A percentile compares a stretch with the other conserved stretches of the same genome.
These are phyloP conservation scores for Nycticebus coucang DNA, from an alignment of 2,113 vertebrate species.

Conservation along the genomic window DNA sequence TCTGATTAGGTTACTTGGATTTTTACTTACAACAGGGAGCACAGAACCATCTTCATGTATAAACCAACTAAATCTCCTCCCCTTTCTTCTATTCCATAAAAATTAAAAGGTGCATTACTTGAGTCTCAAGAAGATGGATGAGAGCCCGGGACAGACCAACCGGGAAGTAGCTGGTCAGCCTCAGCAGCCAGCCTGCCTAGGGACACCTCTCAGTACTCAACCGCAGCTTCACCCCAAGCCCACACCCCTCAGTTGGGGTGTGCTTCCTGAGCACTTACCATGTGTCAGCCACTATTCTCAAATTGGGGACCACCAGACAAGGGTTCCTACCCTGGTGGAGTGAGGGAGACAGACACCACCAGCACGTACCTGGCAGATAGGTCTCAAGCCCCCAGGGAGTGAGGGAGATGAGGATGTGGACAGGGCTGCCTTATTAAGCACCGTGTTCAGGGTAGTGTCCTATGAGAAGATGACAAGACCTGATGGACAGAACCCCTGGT, in stretches of 20 bases:
- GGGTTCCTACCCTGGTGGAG: rapidly evolving
- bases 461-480: background rate
- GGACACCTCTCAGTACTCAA: background rate
- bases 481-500: background rate
- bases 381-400: rapidly evolving
- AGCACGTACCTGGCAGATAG: too few species aligned
- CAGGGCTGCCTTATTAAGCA: background rate
- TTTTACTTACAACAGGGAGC: background rate
- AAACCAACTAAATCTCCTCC: background rate
- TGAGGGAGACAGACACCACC: background rate
- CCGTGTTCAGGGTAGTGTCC: background rate
- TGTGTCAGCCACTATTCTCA: background rate
- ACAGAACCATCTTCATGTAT: background rate
- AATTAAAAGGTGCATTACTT: background rate
- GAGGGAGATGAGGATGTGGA: background rate
- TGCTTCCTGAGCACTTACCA: background rate
- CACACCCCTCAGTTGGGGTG: background rate
- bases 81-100: background rate
- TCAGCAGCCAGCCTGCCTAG: background rate
- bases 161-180: background rate
- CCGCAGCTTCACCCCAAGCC: too few species aligned
- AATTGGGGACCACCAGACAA: background rate
- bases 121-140: background rate
- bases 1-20: background rate
- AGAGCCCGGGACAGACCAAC: background rate